phyloP scores from a whole-genome alignment of 2,888 invertebrate species.

The Keiferia lycopersicella region DNA sequence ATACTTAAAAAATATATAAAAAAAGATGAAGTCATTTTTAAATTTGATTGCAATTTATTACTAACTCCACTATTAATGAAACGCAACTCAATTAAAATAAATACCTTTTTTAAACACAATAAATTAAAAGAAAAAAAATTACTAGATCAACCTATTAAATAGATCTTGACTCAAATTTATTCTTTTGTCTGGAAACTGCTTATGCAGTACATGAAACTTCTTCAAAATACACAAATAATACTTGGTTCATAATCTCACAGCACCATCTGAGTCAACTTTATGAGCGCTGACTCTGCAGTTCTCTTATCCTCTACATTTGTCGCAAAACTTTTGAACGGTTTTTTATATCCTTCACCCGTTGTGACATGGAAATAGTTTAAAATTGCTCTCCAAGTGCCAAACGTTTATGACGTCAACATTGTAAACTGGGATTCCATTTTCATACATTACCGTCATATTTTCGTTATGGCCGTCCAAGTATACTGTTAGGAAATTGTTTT shows the following conservation, averaged over 20 bases:
- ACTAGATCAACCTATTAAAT: too few species aligned
- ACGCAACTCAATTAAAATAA: too few species aligned
- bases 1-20: too few species aligned
- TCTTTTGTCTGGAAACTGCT: too few species aligned
- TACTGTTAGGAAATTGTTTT: constrained; percentile 15
- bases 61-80: too few species aligned
- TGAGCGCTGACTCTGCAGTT: not conserved
- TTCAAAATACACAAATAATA: not conserved
- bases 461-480: constrained; percentile 6
- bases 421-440: constrained; percentile 20
- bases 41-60: too few species aligned
- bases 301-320: not conserved
- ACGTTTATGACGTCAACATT: constrained; percentile 23
- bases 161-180: too few species aligned
- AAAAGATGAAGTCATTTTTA: too few species aligned
- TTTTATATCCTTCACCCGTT: constrained; percentile 17
- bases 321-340: not conserved
- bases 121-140: too few species aligned
- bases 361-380: constrained; percentile 20
- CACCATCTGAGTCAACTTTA: constrained; percentile 2
- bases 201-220: too few species aligned
- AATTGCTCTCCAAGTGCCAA: constrained; percentile 20
- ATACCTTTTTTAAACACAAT: too few species aligned
- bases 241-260: not conserved
- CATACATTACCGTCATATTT: constrained; percentile 12